These are phyloP conservation scores for Acanthopagrus latus DNA, from an alignment of 2,797 vertebrate genomes.

Conservation along the genomic window DNA sequence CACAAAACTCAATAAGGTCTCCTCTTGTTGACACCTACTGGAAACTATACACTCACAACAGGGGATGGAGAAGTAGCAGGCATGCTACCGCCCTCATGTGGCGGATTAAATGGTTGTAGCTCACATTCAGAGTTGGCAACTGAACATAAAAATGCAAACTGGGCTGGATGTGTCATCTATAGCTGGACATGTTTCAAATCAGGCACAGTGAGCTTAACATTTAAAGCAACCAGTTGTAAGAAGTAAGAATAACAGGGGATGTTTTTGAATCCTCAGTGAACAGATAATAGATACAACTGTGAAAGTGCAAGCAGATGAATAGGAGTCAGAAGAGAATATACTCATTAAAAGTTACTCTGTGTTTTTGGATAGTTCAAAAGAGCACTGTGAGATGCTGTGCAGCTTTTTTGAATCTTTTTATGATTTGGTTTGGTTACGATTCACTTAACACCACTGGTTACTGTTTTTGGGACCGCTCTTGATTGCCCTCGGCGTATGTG, in stretches of 20 bases:
- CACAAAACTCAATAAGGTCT: neutral
- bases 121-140: neutral
- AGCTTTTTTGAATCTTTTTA: constrained; percentile 1
- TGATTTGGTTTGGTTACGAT: constrained; percentile 26
- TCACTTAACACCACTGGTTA: constrained; percentile 35
- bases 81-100: constrained; percentile 72
- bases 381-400: constrained; percentile 8
- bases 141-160: neutral
- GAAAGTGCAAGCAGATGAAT: neutral
- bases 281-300: neutral
- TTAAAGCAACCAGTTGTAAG: neutral
- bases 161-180: neutral
- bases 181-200: neutral
- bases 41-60: neutral
- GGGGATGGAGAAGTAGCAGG: neutral
- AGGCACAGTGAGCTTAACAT: neutral
- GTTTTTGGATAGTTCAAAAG: neutral
- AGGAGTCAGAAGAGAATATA: neutral
- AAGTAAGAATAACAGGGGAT: neutral
- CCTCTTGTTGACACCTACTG: neutral
- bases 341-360: neutral
- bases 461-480: constrained; percentile 22
- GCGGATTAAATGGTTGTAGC: neutral
- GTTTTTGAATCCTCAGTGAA: neutral
- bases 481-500: constrained; percentile 16